These are phyloP conservation scores for Sterna hirundo DNA, from an alignment of 2,113 vertebrate species.

Conservation along the genomic window DNA sequence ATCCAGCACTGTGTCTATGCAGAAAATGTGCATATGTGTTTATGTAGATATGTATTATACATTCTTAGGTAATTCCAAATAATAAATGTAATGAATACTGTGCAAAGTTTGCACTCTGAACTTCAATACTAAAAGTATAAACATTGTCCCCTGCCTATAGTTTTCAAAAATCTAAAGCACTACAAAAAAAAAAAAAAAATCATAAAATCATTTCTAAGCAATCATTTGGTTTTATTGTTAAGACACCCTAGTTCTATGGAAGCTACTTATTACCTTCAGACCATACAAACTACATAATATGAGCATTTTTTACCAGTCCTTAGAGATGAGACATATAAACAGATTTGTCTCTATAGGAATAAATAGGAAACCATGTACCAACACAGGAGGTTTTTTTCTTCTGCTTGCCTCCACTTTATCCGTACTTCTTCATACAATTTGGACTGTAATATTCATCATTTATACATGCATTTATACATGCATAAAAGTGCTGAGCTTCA, in stretches of 20 bases:
- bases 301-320: not conserved
- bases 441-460: slow-evolving; percentile 65
- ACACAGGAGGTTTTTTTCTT: not conserved
- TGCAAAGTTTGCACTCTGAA: not conserved
- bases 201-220: not conserved
- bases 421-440: slow-evolving; percentile 63
- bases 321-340: not conserved
- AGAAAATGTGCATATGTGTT: not conserved
- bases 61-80: not conserved
- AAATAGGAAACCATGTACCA: slow-evolving; percentile 2
- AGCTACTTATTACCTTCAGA: not conserved
- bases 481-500: slow-evolving; percentile 55
- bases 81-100: not conserved
- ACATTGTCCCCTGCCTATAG: not conserved
- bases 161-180: not conserved
- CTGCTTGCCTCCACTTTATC: slow-evolving; percentile 26
- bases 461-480: slow-evolving; percentile 48
- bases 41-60: not conserved
- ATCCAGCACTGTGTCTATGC: not conserved
- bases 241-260: not conserved
- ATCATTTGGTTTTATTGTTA: not conserved
- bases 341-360: not conserved
- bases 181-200: no score
- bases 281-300: not conserved
- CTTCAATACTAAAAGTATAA: not conserved